These are phyloP conservation scores for Agrilus planipennis DNA, from an alignment of 1,140 invertebrate genomes.

Conservation along the genomic window DNA sequence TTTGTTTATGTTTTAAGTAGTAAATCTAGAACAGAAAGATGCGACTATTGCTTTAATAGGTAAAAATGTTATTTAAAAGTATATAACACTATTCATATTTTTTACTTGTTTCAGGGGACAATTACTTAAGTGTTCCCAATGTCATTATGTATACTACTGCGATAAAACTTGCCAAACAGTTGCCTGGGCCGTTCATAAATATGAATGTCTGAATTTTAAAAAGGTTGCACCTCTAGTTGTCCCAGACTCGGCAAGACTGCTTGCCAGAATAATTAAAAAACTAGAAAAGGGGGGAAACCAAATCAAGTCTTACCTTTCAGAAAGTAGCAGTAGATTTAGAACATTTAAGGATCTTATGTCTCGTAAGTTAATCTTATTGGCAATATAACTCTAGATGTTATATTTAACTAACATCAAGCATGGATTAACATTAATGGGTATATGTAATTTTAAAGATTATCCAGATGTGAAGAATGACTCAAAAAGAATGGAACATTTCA, in stretches of 20 bases:
- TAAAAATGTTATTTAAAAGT: constrained; percentile 22
- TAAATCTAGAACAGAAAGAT: constrained; percentile 41
- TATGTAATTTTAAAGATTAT: constrained; percentile 51
- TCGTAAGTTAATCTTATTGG: constrained; percentile 46
- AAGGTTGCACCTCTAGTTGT: constrained; percentile 49
- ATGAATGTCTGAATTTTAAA: constrained; percentile 62
- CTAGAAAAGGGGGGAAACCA: constrained; percentile 51
- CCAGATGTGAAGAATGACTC: constrained; percentile 58
- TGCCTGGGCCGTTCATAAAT: constrained; percentile 64
- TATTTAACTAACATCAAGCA: background rate
- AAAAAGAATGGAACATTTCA: constrained; percentile 63
- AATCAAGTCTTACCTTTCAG: constrained; percentile 50
- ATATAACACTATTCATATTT: background rate
- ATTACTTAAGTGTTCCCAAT: constrained; percentile 63
- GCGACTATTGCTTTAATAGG: constrained; percentile 51
- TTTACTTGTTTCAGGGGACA: constrained; percentile 42
- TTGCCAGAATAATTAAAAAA: constrained; percentile 60
- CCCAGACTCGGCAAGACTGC: constrained; percentile 59
- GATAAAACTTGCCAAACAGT: constrained; percentile 58
- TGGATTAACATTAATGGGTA: background rate
- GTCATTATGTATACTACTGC: constrained; percentile 71
- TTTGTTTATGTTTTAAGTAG: constrained; percentile 48
- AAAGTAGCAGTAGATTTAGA: constrained; percentile 50
- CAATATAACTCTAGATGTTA: constrained; percentile 4
- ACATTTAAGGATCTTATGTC: constrained; percentile 77